Percentiles rank a stretch among this genome's conserved stretches.
These are phyloP conservation scores for Caenorhabditis sp. DNA, from an alignment of 2,888 invertebrate genomes.

Conservation along the genomic window DNA sequence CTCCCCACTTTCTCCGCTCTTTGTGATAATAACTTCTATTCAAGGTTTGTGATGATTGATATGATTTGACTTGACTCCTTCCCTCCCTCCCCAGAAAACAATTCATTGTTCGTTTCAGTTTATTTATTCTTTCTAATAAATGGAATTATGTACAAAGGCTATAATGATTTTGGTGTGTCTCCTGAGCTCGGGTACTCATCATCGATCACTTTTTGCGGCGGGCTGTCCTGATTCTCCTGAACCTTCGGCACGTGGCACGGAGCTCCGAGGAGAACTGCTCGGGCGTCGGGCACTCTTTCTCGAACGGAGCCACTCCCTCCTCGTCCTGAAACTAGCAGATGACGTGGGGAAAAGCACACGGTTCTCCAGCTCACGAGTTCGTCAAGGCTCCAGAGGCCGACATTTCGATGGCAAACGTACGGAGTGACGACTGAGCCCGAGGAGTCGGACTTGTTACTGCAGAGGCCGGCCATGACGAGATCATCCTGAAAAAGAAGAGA, in stretches of 20 bases:
- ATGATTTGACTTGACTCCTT: slow-evolving; percentile 14
- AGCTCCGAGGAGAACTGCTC: slow-evolving; percentile 47
- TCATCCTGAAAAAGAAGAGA: slow-evolving; percentile 31
- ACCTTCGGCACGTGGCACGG: slow-evolving; percentile 52
- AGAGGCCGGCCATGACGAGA: slow-evolving; percentile 64
- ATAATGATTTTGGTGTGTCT: slow-evolving; percentile 12
- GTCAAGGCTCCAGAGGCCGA: slow-evolving; percentile 67
- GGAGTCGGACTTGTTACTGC: slow-evolving; percentile 36
- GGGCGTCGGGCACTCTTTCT: slow-evolving; percentile 60
- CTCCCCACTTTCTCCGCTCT: slow-evolving; percentile 12
- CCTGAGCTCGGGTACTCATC: slow-evolving; percentile 36
- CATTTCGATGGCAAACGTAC: slow-evolving; percentile 63
- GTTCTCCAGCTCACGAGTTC: slow-evolving; percentile 53
- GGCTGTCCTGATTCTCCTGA: slow-evolving; percentile 17
- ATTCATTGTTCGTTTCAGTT: slow-evolving; percentile 21
- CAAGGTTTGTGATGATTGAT: slow-evolving; percentile 35
- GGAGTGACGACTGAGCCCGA: slow-evolving; percentile 61
- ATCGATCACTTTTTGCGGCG: slow-evolving; percentile 6
- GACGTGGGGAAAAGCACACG: neutral
- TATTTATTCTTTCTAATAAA: slow-evolving; percentile 38
- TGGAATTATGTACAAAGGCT: neutral
- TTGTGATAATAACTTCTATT: slow-evolving; percentile 31
- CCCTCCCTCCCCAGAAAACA: slow-evolving; percentile 6
- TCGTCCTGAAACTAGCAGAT: slow-evolving; percentile 61
- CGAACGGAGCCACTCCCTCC: slow-evolving; percentile 67